Percentiles rank a stretch among this genome's conserved stretches.
phyloP scores from a whole-genome alignment of 1,140 invertebrate genomes.

The Acromyrmex echinatior region DNA sequence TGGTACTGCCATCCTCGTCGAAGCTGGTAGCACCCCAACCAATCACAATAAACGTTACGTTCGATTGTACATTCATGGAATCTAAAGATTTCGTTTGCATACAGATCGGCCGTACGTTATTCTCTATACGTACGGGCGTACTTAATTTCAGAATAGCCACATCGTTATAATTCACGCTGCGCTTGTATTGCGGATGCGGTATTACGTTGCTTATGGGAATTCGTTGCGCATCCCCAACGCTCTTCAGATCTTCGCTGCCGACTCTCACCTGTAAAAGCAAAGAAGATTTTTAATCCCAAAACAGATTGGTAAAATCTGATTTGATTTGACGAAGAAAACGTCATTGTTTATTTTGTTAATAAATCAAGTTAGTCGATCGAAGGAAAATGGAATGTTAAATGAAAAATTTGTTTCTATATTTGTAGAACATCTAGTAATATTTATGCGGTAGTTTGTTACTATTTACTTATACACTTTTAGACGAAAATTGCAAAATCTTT shows the following conservation, averaged over 20 bases:
- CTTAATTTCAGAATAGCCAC: conserved; percentile 86
- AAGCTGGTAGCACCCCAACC: conserved; percentile 82
- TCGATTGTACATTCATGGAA: conserved; percentile 64
- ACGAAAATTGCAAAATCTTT: neutral
- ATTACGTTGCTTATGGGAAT: conserved; percentile 78
- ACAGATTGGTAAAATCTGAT: neutral
- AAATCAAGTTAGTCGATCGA: neutral
- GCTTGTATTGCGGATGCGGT: conserved; percentile 84
- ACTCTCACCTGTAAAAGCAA: conserved; percentile 66
- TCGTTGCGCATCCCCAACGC: conserved; percentile 73
- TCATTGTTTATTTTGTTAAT: neutral
- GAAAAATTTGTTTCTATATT: neutral
- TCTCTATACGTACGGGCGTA: conserved; percentile 72
- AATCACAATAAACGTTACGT: conserved; percentile 76
- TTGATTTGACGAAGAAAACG: neutral
- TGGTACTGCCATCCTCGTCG: conserved; percentile 56
- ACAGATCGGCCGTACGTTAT: conserved; percentile 84
- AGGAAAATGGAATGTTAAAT: neutral
- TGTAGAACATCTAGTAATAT: no score
- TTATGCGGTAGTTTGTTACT: no score
- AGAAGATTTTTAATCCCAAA: no score
- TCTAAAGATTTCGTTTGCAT: conserved; percentile 80
- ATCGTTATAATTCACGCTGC: conserved; percentile 85
- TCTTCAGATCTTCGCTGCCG: conserved; percentile 79
- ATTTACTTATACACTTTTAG: neutral